Percentiles rank a stretch among this genome's conserved stretches.
Conservation (phyloP, 2,888 invertebrate genomes). For the Lasioglossum figueresi region DNA sequence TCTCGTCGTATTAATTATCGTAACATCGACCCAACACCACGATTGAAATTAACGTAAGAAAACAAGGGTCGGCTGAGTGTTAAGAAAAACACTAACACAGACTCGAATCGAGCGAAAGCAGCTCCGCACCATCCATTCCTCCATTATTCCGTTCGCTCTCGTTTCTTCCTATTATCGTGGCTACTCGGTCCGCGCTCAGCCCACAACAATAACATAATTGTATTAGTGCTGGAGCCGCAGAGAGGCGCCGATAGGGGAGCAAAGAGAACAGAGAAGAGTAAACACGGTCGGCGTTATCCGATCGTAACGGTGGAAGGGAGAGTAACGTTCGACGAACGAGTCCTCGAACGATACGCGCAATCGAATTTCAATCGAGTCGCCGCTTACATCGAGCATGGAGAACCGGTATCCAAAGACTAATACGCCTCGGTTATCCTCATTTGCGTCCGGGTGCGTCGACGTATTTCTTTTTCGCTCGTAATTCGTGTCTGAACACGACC, state of each 20-base stretch:
- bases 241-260: constrained; percentile 13
- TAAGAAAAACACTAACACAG: not conserved
- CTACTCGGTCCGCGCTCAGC: not conserved
- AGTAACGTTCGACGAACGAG: constrained; percentile 6
- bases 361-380: not conserved
- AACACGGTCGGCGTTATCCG: constrained; percentile 5
- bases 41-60: not conserved
- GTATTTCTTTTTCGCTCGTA: not conserved
- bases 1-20: not conserved
- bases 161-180: constrained; percentile 18
- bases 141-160: constrained; percentile 1
- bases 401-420: not conserved
- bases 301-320: not conserved
- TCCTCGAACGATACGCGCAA: not conserved
- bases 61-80: not conserved
- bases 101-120: not conserved
- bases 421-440: not conserved
- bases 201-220: not conserved
- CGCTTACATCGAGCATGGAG: not conserved
- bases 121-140: not conserved
- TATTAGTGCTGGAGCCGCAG: constrained; percentile 1
- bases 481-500: not conserved
- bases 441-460: not conserved
- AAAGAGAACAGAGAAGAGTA: constrained; percentile 6
- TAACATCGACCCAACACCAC: not conserved